These are phyloP conservation scores for Eristalis arbustorum DNA, from an alignment of 2,888 invertebrate species.

Conservation along the genomic window DNA sequence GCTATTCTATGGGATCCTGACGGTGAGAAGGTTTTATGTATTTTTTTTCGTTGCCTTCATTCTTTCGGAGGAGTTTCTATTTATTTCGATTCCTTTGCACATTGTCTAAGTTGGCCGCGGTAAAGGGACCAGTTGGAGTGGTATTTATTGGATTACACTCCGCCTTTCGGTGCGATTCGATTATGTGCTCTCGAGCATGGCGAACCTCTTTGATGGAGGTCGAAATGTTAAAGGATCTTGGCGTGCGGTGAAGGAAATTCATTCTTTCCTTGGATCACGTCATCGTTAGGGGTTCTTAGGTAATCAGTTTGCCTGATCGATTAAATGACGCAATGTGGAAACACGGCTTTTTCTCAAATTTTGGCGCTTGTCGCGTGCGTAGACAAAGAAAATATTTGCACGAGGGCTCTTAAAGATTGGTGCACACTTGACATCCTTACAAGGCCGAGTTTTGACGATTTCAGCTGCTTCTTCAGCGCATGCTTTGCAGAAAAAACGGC, in stretches of 20 bases:
- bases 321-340: no score
- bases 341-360: no score
- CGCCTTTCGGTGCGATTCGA: constrained; percentile 10
- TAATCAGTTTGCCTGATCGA: no score
- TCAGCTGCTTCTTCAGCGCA: no score
- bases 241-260: neutral
- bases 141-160: constrained; percentile 41
- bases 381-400: no score
- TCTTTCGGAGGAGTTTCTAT: constrained; percentile 24
- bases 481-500: no score
- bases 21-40: neutral
- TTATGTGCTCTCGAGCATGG: neutral
- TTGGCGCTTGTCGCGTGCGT: no score
- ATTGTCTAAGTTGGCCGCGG: neutral
- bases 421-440: no score
- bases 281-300: no score
- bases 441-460: no score
- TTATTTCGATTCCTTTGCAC: constrained; percentile 16
- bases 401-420: no score
- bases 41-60: neutral
- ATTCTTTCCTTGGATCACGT: no score
- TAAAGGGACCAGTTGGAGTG: constrained; percentile 27
- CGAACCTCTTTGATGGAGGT: neutral
- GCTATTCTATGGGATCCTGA: constrained; percentile 46
- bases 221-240: neutral